Base-by-base conservation (phyloP, 2,797 vertebrate genomes). In the Eulemur mongoz region DNA sequence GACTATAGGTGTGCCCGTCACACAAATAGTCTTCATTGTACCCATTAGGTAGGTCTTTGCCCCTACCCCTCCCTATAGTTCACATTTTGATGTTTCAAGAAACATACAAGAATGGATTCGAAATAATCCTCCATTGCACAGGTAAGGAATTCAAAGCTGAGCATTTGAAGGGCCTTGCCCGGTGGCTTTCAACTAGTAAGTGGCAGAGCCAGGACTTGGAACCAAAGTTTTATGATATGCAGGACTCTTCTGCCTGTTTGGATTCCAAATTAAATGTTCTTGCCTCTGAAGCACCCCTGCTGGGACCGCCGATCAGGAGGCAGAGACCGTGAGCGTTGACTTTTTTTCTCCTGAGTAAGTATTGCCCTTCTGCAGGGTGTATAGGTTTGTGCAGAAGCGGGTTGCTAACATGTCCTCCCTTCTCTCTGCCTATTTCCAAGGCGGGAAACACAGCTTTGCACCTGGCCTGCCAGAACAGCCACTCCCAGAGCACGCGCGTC, bases 391-490 rank as follows among this genome's bases (percentile, higher is more conserved):
- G 4, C 23, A 32, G 45, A 45, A 52, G 14, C 3, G 0, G 14
- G 17, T 73, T 79, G 90, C 96, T 98, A 97, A 98, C n/a, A 0
- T 0, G 38, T 83, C 67, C 93, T 96, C 3, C 94, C n/a, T 97
- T 97, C 83, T 93, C 30, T 94, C 73, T 97, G 73, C 98, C 72
- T 98, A 97, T 98, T 97, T 98, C 97, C 96, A 98, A 99, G 99
- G 99, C 99, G 81, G 99, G 99, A 96, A 99, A 99, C 98, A 99
- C 99, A 1, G 99, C 99, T 93, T 99, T 99, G 93, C 99, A 99
- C 97, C 99, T 99, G 95, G 99, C 99, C 13, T 99, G 99, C 98
- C 99, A 99, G 98, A 99, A 99, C 23, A 99, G 99, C 97, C 99
- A 99, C 82, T 98, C 99, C 94, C 99, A 99, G 98, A 99, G 99